Percentiles rank a stretch among this genome's conserved stretches.
phyloP scores from a whole-genome alignment of 2,888 invertebrate species.

The Dyspetes luteomarginatus region DNA sequence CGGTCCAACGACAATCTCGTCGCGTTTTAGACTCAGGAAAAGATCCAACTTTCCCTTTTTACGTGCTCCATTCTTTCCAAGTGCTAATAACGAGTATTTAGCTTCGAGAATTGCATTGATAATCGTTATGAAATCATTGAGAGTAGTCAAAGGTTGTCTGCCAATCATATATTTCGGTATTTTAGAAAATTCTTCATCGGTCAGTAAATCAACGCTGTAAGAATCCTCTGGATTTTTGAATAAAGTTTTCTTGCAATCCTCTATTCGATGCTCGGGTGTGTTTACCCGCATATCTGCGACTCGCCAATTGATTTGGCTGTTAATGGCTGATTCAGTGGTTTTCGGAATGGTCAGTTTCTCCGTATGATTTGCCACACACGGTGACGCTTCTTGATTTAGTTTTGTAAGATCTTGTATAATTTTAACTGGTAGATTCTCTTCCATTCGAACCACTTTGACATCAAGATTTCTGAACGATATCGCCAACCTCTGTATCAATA shows the following conservation, averaged over 20 bases:
- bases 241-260: conserved; percentile 76
- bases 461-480: conserved; percentile 62
- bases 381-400: conserved; percentile 24
- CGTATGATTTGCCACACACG: background rate
- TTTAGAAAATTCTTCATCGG: conserved; percentile 72
- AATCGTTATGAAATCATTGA: conserved; percentile 73
- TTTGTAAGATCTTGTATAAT: conserved; percentile 64
- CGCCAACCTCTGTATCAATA: conserved; percentile 59
- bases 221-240: conserved; percentile 73
- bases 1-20: conserved; percentile 71
- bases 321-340: background rate
- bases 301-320: background rate
- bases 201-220: conserved; percentile 67
- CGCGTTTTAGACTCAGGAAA: conserved; percentile 75
- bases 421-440: conserved; percentile 71
- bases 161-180: conserved; percentile 80
- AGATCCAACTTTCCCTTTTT: conserved; percentile 78
- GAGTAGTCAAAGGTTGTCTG: conserved; percentile 71
- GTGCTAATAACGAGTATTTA: conserved; percentile 76
- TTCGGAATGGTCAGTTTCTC: background rate
- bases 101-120: conserved; percentile 77
- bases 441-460: conserved; percentile 71
- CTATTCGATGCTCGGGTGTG: conserved; percentile 53
- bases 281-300: background rate
- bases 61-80: conserved; percentile 76